A percentile compares a stretch with the other conserved stretches of the same genome.
Conservation (phyloP, 2,113 vertebrate species). For the Todiramphus chloris region DNA sequence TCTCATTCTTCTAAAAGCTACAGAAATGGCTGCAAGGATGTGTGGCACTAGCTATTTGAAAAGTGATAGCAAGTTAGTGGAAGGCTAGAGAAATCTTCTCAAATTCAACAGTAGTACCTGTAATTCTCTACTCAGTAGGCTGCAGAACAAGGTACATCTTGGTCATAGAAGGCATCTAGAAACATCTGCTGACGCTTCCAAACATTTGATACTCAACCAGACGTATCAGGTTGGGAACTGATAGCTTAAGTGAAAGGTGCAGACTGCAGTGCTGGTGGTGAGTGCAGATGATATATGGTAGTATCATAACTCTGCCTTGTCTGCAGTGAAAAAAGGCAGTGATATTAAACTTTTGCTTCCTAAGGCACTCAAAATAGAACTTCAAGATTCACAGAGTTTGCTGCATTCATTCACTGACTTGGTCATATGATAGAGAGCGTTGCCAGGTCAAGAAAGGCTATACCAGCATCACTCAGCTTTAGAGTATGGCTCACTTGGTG, state of each 20-base stretch:
- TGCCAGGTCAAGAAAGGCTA: not conserved
- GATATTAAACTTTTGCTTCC: not conserved
- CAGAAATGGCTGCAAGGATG: not conserved
- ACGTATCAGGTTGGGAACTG: not conserved
- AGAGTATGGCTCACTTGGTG: not conserved
- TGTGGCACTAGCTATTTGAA: not conserved
- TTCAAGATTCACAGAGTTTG: not conserved
- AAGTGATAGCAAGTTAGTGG: not conserved
- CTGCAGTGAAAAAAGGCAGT: not conserved
- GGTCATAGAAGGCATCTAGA: not conserved
- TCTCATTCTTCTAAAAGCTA: not conserved
- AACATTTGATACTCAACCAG: not conserved
- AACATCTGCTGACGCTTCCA: not conserved
- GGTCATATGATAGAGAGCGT: not conserved
- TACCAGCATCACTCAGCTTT: not conserved
- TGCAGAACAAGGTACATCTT: not conserved
- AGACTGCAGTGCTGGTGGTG: not conserved
- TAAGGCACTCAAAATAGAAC: not conserved
- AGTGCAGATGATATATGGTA: not conserved
- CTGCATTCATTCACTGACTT: not conserved
- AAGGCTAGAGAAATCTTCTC: not conserved
- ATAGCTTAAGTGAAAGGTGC: not conserved
- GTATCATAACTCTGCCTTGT: not conserved
- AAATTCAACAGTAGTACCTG: not conserved
- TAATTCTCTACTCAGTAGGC: not conserved